Evolutionary conservation across 2,888 invertebrate genomes (phyloP), one percentile per base, ranked within the genome.

Genomic region (Scaptomyza caliginosa): DNA sequence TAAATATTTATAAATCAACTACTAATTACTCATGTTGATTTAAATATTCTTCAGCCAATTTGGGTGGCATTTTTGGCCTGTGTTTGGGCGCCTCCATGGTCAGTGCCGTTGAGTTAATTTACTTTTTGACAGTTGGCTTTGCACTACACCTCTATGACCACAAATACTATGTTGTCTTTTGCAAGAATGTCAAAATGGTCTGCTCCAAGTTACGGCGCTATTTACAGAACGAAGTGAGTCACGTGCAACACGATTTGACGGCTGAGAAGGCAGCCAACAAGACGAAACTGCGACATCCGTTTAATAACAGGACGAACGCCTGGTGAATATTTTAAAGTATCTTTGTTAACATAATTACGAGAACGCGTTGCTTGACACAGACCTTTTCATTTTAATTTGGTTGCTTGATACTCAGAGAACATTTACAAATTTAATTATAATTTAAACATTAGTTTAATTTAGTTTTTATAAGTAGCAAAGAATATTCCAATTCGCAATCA

Each of bases 41-140:
- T 19, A 4, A 1, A n/a, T 54, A 0, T 42, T 23, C 28, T 6
- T 0, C 57, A 92, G 92, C 92, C 7, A 91, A 91, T 38, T 91
- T 92, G 68, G 92, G 92, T 7, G 92, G 92, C 21, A 90, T 92
- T 60, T 91, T 92, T 48, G 92, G 92, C 2, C 89, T 92, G 1
- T 92, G 92, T 62, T 66, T 92, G 62, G 92, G 92, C 4, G 92
- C 91, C 4, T 92, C 92, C 1, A 77, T 92, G 63, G 84, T 92
- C 40, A 92, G 92, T 71, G 90, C 84, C 16, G 88, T 90, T 7
- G 92, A 92, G 67, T 57, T 92, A 11, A n/a, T 92, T 13, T 92
- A 92, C 68, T 91, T 89, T 38, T 55, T 90, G 16, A 89, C 90
- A 1, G 71, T 90, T 56, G 90, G 90, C 3, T 73, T 91, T 8